Evolutionary conservation across 2,113 vertebrate genomes (phyloP), one percentile per base, ranked within the genome.

Genomic region (Okapia johnstoni): DNA sequence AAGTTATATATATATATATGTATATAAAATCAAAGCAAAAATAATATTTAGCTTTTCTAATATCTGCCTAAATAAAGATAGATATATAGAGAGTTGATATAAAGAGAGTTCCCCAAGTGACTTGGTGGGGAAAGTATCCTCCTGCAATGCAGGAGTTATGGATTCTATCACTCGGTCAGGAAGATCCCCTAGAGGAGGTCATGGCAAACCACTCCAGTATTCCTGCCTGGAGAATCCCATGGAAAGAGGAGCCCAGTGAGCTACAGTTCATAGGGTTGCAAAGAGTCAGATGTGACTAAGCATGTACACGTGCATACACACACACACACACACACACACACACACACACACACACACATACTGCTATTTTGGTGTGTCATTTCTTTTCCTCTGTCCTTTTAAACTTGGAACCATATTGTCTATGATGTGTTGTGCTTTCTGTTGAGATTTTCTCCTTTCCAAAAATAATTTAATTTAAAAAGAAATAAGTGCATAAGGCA

Each of bases 301-400:
- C 36, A 43, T 4, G 70, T 21, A 26, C 70, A 73, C 1, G 0
- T 25, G 5, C 36, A 7, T 1, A 6, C 19, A 3, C 6, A 28
- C 26, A 6, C 17, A 21, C 33, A n/a, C 15, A 66, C 16, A 19
- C 28, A 15, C 26, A 15, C 30, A 33, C 30, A 63, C 16, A 28
- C 43, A 50, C n/a, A 36, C 30, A 16, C 7, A 11, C 73, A 40
- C 28, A n/a, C 12, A 23, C 33, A 50, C 30, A 50, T 73, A 40
- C 6, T 6, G 60, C 3, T 73, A 10, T 90, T 80, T 84, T 73
- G 3, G 2, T 30, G 1, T 76, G 81, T 76, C 1, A 88, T 43
- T 77, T 95, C 2, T 81, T 19, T 92, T 25, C 86, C 16, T 58
- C 10, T 36, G 0, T 90, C 9, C 55, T 92, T 94, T 90, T 14